These are phyloP conservation scores for Stictonetta naevosa DNA, from an alignment of 2,113 vertebrate species.

Conservation along the genomic window DNA sequence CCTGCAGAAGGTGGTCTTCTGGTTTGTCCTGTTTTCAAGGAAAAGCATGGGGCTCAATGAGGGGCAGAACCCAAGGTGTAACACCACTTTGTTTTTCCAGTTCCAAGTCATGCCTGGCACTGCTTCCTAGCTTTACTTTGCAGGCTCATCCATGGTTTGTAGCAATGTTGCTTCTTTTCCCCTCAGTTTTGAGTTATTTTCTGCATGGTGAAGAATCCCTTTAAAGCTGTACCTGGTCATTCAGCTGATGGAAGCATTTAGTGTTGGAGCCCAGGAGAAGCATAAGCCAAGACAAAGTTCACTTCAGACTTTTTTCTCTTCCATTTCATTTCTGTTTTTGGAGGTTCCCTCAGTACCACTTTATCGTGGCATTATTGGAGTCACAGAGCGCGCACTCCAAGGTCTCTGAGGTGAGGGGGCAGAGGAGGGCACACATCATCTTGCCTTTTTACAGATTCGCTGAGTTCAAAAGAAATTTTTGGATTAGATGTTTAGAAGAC, in stretches of 20 bases:
- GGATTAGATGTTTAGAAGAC: neutral
- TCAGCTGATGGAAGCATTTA: neutral
- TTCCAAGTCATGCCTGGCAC: neutral
- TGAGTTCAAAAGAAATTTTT: neutral
- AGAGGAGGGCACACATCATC: neutral
- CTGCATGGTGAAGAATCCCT: neutral
- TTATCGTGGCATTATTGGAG: neutral
- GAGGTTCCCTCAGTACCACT: neutral
- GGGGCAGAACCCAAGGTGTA: neutral
- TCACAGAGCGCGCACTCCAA: neutral
- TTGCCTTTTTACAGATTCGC: neutral
- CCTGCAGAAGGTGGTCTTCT: neutral
- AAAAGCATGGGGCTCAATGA: neutral
- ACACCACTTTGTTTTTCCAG: neutral
- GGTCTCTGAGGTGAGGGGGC: accelerated
- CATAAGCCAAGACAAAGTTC: neutral
- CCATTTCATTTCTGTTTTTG: neutral
- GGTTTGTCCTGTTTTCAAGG: neutral
- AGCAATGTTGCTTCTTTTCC: neutral
- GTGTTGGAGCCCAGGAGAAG: neutral
- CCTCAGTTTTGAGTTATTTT: neutral
- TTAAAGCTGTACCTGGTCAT: neutral
- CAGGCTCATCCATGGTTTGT: neutral
- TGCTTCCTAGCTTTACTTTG: neutral
- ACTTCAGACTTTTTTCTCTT: neutral